Conservation (phyloP, 1,140 invertebrate genomes). For the Cyclargus thomasi region DNA sequence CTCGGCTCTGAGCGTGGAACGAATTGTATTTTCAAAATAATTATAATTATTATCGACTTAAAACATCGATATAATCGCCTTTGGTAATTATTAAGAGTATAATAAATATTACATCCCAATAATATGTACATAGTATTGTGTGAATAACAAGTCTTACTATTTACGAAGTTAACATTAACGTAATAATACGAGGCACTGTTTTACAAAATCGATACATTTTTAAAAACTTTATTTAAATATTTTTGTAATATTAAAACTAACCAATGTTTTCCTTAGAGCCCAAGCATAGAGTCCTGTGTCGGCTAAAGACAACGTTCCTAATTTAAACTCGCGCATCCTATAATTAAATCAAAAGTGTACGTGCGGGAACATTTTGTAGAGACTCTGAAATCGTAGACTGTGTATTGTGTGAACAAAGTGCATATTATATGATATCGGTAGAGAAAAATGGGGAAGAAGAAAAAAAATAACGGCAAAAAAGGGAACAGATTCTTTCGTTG, state of each 20-base stretch:
- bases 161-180: background rate
- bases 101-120: background rate
- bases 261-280: conserved; percentile 41
- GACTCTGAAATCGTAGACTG: conserved; percentile 34
- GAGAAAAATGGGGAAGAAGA: conserved; percentile 63
- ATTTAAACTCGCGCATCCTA: conserved; percentile 33
- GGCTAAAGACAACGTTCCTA: conserved; percentile 48
- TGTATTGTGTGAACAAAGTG: conserved; percentile 36
- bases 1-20: conserved; percentile 38
- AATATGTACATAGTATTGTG: conserved; percentile 6
- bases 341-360: conserved; percentile 33
- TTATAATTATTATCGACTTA: background rate
- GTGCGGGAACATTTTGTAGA: conserved; percentile 26
- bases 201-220: background rate
- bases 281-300: conserved; percentile 52
- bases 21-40: conserved; percentile 25
- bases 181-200: background rate
- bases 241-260: background rate
- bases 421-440: conserved; percentile 37
- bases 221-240: no score
- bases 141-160: background rate
- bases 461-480: conserved; percentile 56
- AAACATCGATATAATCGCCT: background rate
- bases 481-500: conserved; percentile 63
- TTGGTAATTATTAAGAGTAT: conserved; percentile 2